Percentiles rank a stretch among this genome's conserved stretches.
These are phyloP conservation scores for Apostichopus californicus DNA, from an alignment of 35 echinoderm and acorn worm genomes.

Conservation along the genomic window DNA sequence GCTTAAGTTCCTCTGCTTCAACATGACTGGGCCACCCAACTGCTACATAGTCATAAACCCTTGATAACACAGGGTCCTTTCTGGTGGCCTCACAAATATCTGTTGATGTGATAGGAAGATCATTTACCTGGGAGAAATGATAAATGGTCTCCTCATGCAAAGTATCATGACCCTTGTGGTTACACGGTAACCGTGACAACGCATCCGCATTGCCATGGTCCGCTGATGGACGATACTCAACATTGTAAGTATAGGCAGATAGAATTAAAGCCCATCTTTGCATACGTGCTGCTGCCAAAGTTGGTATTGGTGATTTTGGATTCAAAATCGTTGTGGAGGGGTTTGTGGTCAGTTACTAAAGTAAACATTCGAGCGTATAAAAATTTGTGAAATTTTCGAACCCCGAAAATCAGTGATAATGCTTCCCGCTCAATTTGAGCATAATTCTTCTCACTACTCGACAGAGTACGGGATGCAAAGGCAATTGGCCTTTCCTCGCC, in stretches of 20 bases:
- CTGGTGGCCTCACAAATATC: slow-evolving; percentile 34
- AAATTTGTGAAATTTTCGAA: slow-evolving; percentile 36
- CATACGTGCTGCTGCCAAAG: slow-evolving; percentile 61
- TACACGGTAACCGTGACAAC: slow-evolving; percentile 31
- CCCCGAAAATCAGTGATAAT: slow-evolving; percentile 62
- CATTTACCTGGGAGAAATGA: slow-evolving; percentile 39
- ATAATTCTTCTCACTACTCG: slow-evolving; percentile 70
- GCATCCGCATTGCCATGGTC: slow-evolving; percentile 43
- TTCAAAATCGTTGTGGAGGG: slow-evolving; percentile 37
- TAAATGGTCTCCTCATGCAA: not conserved
- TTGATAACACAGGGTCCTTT: slow-evolving; percentile 39
- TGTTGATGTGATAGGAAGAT: slow-evolving; percentile 6
- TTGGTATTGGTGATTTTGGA: slow-evolving; percentile 54
- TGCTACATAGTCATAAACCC: slow-evolving; percentile 53
- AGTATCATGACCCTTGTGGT: not conserved
- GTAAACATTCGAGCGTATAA: slow-evolving; percentile 62
- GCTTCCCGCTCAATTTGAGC: slow-evolving; percentile 74
- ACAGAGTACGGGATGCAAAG: slow-evolving; percentile 67
- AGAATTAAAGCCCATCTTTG: slow-evolving; percentile 78
- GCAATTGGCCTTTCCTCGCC: slow-evolving; percentile 65
- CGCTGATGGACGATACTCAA: slow-evolving; percentile 31
- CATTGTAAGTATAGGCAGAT: slow-evolving; percentile 25
- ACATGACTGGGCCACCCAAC: slow-evolving; percentile 54
- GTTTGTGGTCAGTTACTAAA: slow-evolving; percentile 70
- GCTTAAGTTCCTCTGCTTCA: slow-evolving; percentile 21